Base-by-base conservation (phyloP, 2,888 invertebrate species). In the Rhorus exstirpatorius region DNA sequence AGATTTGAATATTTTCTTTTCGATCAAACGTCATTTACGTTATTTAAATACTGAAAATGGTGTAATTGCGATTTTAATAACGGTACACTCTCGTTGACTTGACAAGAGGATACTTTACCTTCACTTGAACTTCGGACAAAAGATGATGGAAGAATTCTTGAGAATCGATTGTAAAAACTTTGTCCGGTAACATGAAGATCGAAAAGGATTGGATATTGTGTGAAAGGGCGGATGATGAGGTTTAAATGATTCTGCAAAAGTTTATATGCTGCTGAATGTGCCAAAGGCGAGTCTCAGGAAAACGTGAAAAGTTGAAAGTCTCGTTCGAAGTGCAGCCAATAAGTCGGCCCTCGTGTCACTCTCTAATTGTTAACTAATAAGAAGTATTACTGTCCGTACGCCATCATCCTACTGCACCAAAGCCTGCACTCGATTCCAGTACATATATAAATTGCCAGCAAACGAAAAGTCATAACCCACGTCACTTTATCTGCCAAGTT, bases 281-380 rank as follows among this genome's bases (percentile, higher is more conserved):
- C 4, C 46, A 77, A 68, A 49, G 31, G 35, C 17, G 17, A 49
- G 4, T 38, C 21, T 19, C 12, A 10, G 21, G 21, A 21, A 19
- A 67, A 55, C 71, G 70, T 70, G 65, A 82, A 78, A 86, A 84
- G 85, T 88, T 89, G 86, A 88, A 88, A 85, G 86, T 86, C 86
- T 79, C 86, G 85, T 87, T 85, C 68, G 85, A 86, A 86, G 87
- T 88, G n/a, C n/a, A n/a, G n/a, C 84, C 84, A 84, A 86, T 89
- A 88, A 89, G 88, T 88, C 88, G 88, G 85, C 87, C 88, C 88
- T 87, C 85, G 88, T 89, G 89, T 89, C 89, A 87, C 84, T 87
- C 88, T 86, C 88, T 88, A 89, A 89, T 90, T 90, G 89, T 88
- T 88, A 89, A 89, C 88, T 88, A 88, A 87, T 88, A 89, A 87